Evolutionary conservation across 2,797 vertebrate species (phyloP).

Genomic region (Sebastes taczanowskii): DNA sequence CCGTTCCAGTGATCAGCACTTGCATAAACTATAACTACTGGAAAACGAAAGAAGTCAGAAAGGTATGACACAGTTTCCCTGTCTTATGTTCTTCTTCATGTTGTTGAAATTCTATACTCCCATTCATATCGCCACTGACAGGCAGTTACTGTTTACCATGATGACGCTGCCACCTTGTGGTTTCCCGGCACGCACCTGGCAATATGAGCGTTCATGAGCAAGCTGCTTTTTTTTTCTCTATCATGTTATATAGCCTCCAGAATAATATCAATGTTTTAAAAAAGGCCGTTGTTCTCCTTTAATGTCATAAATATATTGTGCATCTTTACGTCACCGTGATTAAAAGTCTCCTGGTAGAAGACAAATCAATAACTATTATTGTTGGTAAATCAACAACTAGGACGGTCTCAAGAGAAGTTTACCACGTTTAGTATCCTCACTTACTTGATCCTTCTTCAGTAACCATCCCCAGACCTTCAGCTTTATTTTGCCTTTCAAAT

Average conservation of each 20-base stretch:
- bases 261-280: no score
- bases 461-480: conserved; percentile 98
- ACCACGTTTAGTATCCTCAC: conserved; percentile 68
- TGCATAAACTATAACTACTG: no score
- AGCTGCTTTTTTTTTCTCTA: no score
- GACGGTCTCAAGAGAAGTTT: not conserved
- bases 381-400: not conserved
- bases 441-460: conserved; percentile 99
- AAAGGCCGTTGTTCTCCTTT: not conserved
- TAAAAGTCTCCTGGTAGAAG: not conserved
- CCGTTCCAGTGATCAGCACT: fast-evolving
- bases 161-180: not conserved
- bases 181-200: not conserved
- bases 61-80: not conserved
- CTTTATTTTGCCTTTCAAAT: conserved; percentile 99
- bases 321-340: conserved; percentile 13
- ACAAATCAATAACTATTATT: not conserved
- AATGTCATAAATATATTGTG: not conserved
- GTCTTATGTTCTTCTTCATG: not conserved
- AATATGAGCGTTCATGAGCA: not conserved
- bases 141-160: not conserved
- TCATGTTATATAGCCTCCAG: no score
- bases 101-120: not conserved
- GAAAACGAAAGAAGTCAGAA: not conserved
- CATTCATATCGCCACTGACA: not conserved